phyloP scores from a whole-genome alignment of 2,113 vertebrate genomes.

The Potamarius usumacintae region DNA sequence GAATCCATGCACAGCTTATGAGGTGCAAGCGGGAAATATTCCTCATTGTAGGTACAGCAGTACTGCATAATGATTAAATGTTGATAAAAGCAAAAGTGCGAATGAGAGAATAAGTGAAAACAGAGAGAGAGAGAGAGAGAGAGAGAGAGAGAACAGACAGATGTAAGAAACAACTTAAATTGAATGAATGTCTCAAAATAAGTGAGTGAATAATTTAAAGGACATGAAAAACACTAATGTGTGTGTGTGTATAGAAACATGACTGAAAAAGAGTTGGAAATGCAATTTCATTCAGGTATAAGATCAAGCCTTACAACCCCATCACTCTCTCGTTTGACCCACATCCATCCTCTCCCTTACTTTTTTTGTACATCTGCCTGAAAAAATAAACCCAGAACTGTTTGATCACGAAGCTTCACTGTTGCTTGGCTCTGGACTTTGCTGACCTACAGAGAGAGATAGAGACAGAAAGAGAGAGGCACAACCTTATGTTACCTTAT shows the following conservation, averaged over 20 bases:
- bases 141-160: background rate
- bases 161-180: conserved; percentile 53
- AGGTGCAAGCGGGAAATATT: background rate
- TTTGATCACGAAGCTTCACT: conserved; percentile 67
- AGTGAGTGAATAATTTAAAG: conserved; percentile 23
- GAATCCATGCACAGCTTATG: background rate
- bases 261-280: background rate
- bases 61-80: conserved; percentile 40
- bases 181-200: conserved; percentile 54
- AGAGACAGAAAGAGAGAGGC: conserved; percentile 18
- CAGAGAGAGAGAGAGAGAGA: background rate
- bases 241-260: background rate
- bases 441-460: conserved; percentile 58
- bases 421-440: conserved; percentile 64
- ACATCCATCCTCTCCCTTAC: background rate
- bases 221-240: background rate
- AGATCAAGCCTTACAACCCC: background rate
- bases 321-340: conserved; percentile 38
- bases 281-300: background rate
- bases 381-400: background rate
- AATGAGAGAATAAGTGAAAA: background rate
- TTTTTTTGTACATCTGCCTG: conserved; percentile 7
- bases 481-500: conserved; percentile 23
- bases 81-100: background rate
- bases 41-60: conserved; percentile 53